phyloP scores from a whole-genome alignment of 2,113 vertebrate genomes.

The Tauraco erythrolophus region DNA sequence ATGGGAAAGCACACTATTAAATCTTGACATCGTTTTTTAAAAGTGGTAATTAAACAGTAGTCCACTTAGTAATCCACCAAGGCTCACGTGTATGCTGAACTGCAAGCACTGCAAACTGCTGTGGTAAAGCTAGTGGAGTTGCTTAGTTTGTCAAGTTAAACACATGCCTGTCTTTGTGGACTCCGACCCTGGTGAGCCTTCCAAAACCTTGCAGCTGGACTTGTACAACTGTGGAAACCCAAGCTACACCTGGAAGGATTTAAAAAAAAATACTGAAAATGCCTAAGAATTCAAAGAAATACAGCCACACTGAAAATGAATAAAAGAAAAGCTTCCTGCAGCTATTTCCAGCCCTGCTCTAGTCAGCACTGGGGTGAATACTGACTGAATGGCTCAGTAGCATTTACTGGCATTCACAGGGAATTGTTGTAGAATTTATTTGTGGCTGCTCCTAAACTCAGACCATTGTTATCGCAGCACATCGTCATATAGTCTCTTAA shows the following conservation, averaged over 20 bases:
- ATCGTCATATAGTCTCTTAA: neutral
- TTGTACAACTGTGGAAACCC: neutral
- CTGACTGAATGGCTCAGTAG: neutral
- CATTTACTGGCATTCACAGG: neutral
- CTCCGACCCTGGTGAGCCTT: neutral
- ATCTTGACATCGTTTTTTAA: neutral
- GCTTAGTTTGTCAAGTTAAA: neutral
- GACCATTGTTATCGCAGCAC: neutral
- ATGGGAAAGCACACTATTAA: neutral
- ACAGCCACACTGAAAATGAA: neutral
- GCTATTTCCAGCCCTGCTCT: neutral
- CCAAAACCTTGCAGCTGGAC: neutral
- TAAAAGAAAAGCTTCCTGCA: neutral
- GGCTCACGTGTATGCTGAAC: neutral
- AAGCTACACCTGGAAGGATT: neutral
- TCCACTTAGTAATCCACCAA: conserved; percentile 2
- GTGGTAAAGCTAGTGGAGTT: neutral
- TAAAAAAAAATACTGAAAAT: neutral
- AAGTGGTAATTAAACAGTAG: conserved; percentile 15
- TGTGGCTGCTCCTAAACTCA: neutral
- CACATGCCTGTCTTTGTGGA: neutral
- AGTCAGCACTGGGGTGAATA: neutral
- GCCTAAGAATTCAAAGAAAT: neutral
- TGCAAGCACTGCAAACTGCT: neutral
- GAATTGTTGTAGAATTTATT: neutral